Evolutionary conservation across 2,888 invertebrate species (phyloP).

Genomic region (Acanthosoma haemorrhoidale): DNA sequence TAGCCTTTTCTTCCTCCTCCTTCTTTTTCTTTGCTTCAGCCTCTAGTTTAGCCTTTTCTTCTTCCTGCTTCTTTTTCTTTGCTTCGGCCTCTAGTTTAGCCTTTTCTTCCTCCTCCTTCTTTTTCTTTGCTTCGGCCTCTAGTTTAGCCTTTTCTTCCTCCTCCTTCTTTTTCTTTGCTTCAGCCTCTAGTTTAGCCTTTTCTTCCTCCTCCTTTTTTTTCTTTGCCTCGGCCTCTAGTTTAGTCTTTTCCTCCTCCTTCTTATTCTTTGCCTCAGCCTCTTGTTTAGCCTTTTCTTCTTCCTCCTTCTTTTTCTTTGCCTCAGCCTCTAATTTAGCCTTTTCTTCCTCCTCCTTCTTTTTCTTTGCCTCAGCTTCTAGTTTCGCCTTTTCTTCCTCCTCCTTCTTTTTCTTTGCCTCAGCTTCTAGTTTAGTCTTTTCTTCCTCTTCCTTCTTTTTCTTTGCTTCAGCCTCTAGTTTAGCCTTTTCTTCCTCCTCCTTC

Average conservation of each 20-base stretch:
- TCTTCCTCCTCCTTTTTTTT: constrained; percentile 24
- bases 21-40: constrained; percentile 31
- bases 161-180: constrained; percentile 16
- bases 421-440: neutral
- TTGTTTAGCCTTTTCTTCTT: constrained; percentile 30
- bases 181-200: neutral
- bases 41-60: constrained; percentile 21
- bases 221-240: constrained; percentile 31
- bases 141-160: neutral
- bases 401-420: neutral
- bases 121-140: constrained; percentile 18
- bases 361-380: neutral
- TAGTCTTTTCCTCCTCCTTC: constrained; percentile 35
- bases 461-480: constrained; percentile 8
- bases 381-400: constrained; percentile 30
- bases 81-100: constrained; percentile 1
- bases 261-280: constrained; percentile 36
- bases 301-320: constrained; percentile 32
- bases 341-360: constrained; percentile 24
- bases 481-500: constrained; percentile 41
- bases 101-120: constrained; percentile 5
- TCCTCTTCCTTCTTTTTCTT: neutral
- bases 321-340: constrained; percentile 26
- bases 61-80: constrained; percentile 19
- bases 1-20: constrained; percentile 31